Base-by-base conservation (phyloP, 2,888 invertebrate species). In the Papilio protenor region DNA sequence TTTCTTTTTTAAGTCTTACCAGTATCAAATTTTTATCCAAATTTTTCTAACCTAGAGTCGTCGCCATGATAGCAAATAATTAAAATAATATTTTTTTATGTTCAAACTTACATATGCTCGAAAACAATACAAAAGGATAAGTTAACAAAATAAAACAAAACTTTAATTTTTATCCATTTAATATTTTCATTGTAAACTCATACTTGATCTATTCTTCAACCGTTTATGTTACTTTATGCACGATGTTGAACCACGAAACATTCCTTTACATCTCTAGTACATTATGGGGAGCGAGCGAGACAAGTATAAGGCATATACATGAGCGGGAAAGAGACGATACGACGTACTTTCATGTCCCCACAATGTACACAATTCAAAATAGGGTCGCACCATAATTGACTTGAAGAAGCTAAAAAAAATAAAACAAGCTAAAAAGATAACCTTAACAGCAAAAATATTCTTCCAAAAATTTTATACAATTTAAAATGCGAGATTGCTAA, bases 121-220 rank as follows among this genome's bases (percentile, higher is more conserved):
- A 11, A 47, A 47, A 47, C 14, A 47, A 11, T 16, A 8, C 6
- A 18, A 2, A 64, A n/a, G 45, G 66, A 12, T 40, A 12, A 66
- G 18, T 71, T 78, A 78, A 83, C 76, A 79, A 83, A 83, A 81
- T 78, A 81, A 82, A 81, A 83, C 61, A 49, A 80, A 83, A 81
- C 55, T 14, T 74, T 80, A 73, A 69, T 87, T 90, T 91, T 91
- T 87, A 88, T 92, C 90, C 90, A 92, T 94, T 93, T 94, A 94
- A 92, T 89, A 89, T 91, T 91, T 90, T 92, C 92, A 92, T 91
- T 92, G 93, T 94, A 93, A 94, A 94, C 91, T 91, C 93, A 91
- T 94, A 94, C 89, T 90, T 90, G 91, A 89, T 90, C 92, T 93
- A 89, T 87, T 91, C 90, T 91, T 91, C 92, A 93, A 93, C 90